Percentiles rank a stretch among this genome's conserved stretches.
These are phyloP conservation scores for Exocentrus adspersus DNA, from an alignment of 2,888 invertebrate genomes.

Conservation along the genomic window DNA sequence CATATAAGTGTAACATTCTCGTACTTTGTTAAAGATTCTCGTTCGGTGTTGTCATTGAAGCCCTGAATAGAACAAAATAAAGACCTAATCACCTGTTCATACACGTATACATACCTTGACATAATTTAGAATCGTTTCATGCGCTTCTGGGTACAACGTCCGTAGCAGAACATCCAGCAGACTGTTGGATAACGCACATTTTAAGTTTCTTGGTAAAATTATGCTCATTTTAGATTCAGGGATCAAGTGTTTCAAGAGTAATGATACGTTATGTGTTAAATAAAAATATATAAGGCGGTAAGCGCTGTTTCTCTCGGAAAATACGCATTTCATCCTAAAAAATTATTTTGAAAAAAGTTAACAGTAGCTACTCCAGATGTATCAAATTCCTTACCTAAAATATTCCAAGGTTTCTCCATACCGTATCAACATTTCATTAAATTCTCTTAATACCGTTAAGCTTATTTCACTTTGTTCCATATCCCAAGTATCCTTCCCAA, in stretches of 20 bases:
- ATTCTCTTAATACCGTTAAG: slow-evolving; percentile 66
- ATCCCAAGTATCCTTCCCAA: slow-evolving; percentile 69
- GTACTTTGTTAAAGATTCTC: slow-evolving; percentile 60
- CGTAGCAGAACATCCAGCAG: slow-evolving; percentile 65
- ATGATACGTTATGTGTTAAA: slow-evolving; percentile 60
- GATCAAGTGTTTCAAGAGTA: slow-evolving; percentile 61
- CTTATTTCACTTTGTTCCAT: slow-evolving; percentile 64
- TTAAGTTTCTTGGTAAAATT: slow-evolving; percentile 63
- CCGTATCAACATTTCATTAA: slow-evolving; percentile 68
- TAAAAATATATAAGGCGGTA: slow-evolving; percentile 64
- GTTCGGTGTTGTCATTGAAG: slow-evolving; percentile 59
- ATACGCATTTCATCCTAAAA: slow-evolving; percentile 56
- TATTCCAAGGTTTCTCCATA: slow-evolving; percentile 69
- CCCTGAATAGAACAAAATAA: slow-evolving; percentile 54
- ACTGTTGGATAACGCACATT: slow-evolving; percentile 60
- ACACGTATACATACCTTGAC: slow-evolving; percentile 58
- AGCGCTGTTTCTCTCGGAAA: slow-evolving; percentile 52
- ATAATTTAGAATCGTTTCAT: slow-evolving; percentile 62
- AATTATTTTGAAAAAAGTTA: slow-evolving; percentile 18
- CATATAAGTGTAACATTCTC: slow-evolving; percentile 62
- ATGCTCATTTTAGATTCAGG: slow-evolving; percentile 61
- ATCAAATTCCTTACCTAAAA: slow-evolving; percentile 61
- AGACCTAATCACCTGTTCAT: background rate
- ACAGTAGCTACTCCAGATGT: background rate
- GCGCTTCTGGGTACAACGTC: slow-evolving; percentile 63